Conservation (phyloP, 2,888 invertebrate species). For the Chloroclysta siterata region DNA sequence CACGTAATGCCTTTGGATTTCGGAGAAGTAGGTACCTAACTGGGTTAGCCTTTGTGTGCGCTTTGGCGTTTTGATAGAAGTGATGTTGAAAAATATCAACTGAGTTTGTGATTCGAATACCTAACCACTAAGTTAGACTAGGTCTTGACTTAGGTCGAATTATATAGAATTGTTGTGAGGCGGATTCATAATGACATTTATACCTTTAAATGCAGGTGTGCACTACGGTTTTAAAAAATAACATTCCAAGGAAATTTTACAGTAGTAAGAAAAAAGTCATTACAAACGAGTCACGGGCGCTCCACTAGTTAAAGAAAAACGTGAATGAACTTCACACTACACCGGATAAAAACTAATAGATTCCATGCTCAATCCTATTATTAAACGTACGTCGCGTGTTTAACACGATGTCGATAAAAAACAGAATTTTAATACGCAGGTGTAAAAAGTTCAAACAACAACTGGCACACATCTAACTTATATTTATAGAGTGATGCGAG, state of each 20-base stretch:
- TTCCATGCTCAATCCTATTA: slow-evolving; percentile 26
- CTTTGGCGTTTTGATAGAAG: slow-evolving; percentile 48
- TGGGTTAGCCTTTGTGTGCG: slow-evolving; percentile 31
- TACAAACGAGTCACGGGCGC: neutral
- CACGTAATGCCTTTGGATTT: slow-evolving; percentile 54
- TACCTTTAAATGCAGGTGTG: too few species aligned
- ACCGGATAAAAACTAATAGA: slow-evolving; percentile 22
- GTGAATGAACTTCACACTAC: slow-evolving; percentile 16
- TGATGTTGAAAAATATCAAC: slow-evolving; percentile 2
- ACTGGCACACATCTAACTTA: slow-evolving; percentile 32
- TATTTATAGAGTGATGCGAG: slow-evolving; percentile 46
- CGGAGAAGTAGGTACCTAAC: slow-evolving; percentile 36
- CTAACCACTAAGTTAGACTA: too few species aligned
- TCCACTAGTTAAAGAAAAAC: slow-evolving; percentile 4
- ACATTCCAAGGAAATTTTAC: too few species aligned
- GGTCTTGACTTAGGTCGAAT: too few species aligned
- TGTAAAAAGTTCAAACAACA: slow-evolving; percentile 31
- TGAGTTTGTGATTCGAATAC: neutral
- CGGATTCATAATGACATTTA: too few species aligned
- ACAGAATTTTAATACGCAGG: slow-evolving; percentile 31
- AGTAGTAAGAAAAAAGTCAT: neutral
- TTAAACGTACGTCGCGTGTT: slow-evolving; percentile 25
- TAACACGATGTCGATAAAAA: slow-evolving; percentile 31
- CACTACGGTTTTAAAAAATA: too few species aligned
- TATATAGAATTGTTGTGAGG: too few species aligned